Percentiles rank a stretch among this genome's conserved stretches.
Conservation (phyloP, 2,797 vertebrate genomes). For the Takifugu rubripes region DNA sequence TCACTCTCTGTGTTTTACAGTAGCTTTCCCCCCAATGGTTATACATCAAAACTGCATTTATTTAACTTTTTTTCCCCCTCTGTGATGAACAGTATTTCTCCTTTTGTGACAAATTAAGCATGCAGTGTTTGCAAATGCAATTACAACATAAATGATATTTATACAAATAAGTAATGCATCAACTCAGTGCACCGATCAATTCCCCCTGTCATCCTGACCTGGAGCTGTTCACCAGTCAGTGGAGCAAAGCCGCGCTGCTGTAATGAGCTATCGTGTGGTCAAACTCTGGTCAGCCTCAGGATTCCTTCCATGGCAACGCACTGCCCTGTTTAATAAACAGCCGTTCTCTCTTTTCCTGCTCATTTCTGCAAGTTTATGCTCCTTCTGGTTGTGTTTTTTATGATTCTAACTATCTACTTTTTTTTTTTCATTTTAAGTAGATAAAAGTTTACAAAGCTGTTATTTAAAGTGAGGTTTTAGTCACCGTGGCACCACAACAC, state of each 20-base stretch:
- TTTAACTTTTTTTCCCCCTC: slow-evolving; percentile 26
- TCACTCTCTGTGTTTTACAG: slow-evolving; percentile 22
- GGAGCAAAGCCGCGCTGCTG: slow-evolving; percentile 40
- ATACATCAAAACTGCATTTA: slow-evolving; percentile 25
- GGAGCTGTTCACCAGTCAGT: slow-evolving; percentile 38
- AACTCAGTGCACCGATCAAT: slow-evolving; percentile 34
- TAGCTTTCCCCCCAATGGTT: slow-evolving; percentile 10
- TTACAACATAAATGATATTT: slow-evolving; percentile 44
- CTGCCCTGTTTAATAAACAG: slow-evolving; percentile 51
- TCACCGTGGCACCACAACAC: slow-evolving; percentile 65
- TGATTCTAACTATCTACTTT: background rate
- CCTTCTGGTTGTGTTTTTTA: background rate
- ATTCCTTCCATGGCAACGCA: slow-evolving; percentile 48
- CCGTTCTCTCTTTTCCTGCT: slow-evolving; percentile 9
- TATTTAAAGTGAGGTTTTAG: background rate
- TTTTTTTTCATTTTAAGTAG: too few species aligned
- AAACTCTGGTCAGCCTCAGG: slow-evolving; percentile 49
- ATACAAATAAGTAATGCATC: slow-evolving; percentile 45
- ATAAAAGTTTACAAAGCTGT: too few species aligned
- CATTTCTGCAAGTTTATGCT: slow-evolving; percentile 17
- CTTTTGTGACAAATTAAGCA: slow-evolving; percentile 53
- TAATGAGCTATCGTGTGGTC: slow-evolving; percentile 54
- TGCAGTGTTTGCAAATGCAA: slow-evolving; percentile 51
- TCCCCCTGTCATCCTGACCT: slow-evolving; percentile 53
- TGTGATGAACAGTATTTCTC: slow-evolving; percentile 28